Evolutionary conservation across 2,888 invertebrate species (phyloP), one percentile per base, ranked within the genome.

Genomic region (Drosophila peninsularis): DNA sequence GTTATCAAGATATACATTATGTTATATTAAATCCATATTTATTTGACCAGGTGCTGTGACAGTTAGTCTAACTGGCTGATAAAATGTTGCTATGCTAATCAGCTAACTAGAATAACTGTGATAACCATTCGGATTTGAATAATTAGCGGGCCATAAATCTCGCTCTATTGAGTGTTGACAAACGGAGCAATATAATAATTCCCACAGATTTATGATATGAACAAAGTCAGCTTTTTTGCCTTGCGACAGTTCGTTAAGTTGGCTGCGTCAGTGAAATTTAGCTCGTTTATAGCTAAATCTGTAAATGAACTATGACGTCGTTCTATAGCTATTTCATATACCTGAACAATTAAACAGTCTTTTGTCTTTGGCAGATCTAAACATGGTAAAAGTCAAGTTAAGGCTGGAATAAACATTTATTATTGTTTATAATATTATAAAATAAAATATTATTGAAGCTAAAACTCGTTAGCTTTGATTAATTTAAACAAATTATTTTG

Each of bases 391-490:
- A 17, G 13, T 13, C 30, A 34, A 14, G 21, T 34, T 30, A 32
- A 32, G 6, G 7, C 32, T 49, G 11, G 30, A 32, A 19, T 9
- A n/a, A 1, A n/a, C 27, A 27, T 27, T 27, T 11, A 17, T 45
- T 13, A 13, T 21, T 11, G n/a, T 11, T 47, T 11, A n/a, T 30
- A 21, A 14, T 36, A 36, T 14, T 9, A 50, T 34, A 9, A 34
- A 50, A 21, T 34, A 7, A 5, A 14, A 21, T 10, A 30, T 2
- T 47, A 19, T 19, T 50, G 6, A n/a, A 13, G 27, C 5, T 32
- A 5, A 39, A 54, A 32, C 30, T 41, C 54, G 34, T 41, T 54
- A 19, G 17, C 1, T 19, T 54, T 54, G 19, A 30, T 54, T 19
- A 41, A 54, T 54, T 19, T 5, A 2, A 27, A 14, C 41, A 54